These are phyloP conservation scores for Pelodiscus sinensis DNA, from an alignment of 2,113 vertebrate species.

Conservation along the genomic window DNA sequence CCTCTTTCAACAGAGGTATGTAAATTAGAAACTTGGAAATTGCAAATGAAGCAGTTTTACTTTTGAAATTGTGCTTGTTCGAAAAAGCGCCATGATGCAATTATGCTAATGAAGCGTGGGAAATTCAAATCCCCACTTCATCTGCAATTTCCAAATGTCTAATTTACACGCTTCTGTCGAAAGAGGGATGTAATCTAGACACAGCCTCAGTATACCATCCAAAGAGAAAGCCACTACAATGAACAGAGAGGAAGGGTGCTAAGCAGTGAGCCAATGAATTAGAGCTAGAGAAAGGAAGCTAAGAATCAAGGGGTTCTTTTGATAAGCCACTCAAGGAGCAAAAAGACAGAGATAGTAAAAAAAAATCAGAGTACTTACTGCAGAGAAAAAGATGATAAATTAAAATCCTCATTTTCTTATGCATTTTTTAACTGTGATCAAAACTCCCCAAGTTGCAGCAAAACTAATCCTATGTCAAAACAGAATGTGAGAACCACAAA, in stretches of 20 bases:
- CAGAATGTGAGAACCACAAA: neutral
- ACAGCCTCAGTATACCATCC: neutral
- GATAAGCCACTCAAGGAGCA: neutral
- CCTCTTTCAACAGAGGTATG: no score
- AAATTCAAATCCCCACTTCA: no score
- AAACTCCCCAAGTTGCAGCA: neutral
- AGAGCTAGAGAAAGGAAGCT: constrained; percentile 2
- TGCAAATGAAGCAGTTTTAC: no score
- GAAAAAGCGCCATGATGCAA: no score
- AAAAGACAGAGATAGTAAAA: neutral
- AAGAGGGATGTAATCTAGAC: no score
- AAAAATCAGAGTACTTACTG: neutral
- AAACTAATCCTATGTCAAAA: neutral
- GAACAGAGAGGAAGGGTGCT: neutral
- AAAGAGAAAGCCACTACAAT: neutral
- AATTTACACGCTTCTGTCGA: no score
- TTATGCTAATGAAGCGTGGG: no score
- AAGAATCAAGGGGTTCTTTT: neutral
- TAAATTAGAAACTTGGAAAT: no score
- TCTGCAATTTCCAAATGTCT: no score
- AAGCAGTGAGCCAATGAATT: neutral
- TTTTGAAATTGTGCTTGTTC: no score
- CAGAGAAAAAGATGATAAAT: neutral
- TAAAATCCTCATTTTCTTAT: neutral
- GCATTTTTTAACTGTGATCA: neutral